phyloP scores from a whole-genome alignment of 2,113 vertebrate genomes.

The Eonycteris spelaea region DNA sequence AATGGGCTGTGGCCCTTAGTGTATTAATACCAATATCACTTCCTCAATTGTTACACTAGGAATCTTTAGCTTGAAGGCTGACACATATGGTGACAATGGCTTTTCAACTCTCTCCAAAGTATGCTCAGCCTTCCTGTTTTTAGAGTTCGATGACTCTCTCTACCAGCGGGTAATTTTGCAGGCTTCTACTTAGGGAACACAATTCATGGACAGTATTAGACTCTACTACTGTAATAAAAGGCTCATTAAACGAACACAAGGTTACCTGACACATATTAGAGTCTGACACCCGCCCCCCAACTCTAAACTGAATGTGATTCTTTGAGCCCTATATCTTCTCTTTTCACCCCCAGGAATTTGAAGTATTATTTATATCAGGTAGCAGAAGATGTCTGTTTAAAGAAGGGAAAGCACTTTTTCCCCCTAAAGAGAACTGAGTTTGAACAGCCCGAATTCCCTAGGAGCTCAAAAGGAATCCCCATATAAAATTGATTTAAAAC shows the following conservation, averaged over 20 bases:
- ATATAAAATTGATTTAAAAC: conserved; percentile 40
- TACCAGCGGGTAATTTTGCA: background rate
- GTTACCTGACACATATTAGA: background rate
- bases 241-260: background rate
- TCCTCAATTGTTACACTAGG: background rate
- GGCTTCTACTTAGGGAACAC: background rate
- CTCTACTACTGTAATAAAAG: background rate
- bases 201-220: background rate
- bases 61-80: background rate
- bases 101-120: background rate
- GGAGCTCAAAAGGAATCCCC: background rate
- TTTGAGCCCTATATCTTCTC: background rate
- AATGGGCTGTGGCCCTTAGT: background rate
- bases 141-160: background rate
- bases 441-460: background rate
- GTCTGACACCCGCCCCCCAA: background rate
- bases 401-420: background rate
- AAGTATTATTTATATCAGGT: background rate
- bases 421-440: background rate
- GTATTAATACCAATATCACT: background rate
- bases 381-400: background rate
- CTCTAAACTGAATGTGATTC: background rate
- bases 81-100: background rate
- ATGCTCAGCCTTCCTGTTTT: background rate
- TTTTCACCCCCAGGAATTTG: background rate